Evolutionary conservation across 2,888 invertebrate genomes (phyloP), one percentile per base, ranked within the genome.

Genomic region (Gandaritis pyraliata): DNA sequence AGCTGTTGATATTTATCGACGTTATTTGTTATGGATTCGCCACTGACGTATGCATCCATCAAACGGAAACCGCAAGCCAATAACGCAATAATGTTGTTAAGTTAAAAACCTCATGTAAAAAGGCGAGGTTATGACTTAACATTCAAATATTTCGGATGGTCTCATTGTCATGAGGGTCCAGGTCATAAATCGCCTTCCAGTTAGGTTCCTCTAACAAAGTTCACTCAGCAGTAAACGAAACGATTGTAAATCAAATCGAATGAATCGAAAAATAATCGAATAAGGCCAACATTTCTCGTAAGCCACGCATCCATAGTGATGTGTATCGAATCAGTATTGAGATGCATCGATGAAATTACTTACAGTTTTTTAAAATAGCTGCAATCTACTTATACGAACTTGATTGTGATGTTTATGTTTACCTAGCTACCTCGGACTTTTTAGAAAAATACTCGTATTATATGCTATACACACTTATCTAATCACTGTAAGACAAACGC

Each of bases 161-260:
- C 79, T 78, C 78, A 83, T 86, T 88, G 87, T 86, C 82, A 80
- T 69, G 75, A 78, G 77, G 79, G 80, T 79, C 77, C 80, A 77
- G 69, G 74, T 78, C 90, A 88, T 92, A 91, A 91, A 92, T 90
- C 86, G 81, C 83, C 75, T 70, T 77, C 86, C 86, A 84, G 88
- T 90, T 90, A 89, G 86, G 79, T 81, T n/a, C 74, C 76, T 78
- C 83, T 86, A 87, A 91, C 89, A 91, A 91, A 89, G 89, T 90
- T 85, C 82, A 83, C 81, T 83, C 80, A 82, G 86, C 85, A 85
- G 87, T 90, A 88, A 90, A 90, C 82, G 83, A 86, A 80, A 79
- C 82, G 88, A 82, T 83, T 88, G 89, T 90, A 91, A 90, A 90
- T 90, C 90, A 90, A 87, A 88, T 85, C 81, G 85, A 86, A 56